Evolutionary conservation across 1,140 invertebrate genomes (phyloP).

Genomic region (Ceratina japonica): DNA sequence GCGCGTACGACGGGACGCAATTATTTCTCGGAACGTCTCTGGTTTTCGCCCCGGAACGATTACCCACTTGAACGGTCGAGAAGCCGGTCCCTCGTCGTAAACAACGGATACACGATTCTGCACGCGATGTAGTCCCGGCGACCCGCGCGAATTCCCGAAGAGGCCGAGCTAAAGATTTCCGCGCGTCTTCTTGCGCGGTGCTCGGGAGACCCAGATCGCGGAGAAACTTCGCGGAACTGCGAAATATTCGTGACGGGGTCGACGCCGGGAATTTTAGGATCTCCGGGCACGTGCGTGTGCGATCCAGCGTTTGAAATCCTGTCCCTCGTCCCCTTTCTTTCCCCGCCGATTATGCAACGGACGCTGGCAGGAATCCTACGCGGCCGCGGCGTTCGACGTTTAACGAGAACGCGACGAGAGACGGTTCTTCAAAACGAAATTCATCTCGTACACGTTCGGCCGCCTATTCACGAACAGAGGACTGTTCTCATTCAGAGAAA

Average conservation of each 20-base stretch:
- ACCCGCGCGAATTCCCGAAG: neutral
- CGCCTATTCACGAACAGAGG: too few relatives aligned
- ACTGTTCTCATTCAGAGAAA: neutral
- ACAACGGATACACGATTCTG: neutral
- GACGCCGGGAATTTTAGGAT: slow-evolving; percentile 24
- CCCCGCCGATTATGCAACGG: slow-evolving; percentile 14
- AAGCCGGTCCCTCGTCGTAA: neutral
- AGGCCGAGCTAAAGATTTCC: neutral
- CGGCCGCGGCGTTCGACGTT: neutral
- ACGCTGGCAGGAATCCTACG: neutral
- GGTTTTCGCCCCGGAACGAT: slow-evolving; percentile 33
- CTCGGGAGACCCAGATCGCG: neutral
- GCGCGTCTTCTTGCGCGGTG: neutral
- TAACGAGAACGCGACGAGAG: neutral
- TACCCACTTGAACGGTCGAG: slow-evolving; percentile 25
- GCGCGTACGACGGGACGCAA: neutral
- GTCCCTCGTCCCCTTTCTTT: neutral
- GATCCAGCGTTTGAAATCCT: slow-evolving; percentile 31
- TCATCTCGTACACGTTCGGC: too few relatives aligned
- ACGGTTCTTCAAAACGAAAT: neutral
- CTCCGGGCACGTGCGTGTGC: slow-evolving; percentile 24
- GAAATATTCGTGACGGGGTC: slow-evolving; percentile 7
- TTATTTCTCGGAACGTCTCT: slow-evolving; percentile 23
- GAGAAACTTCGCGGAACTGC: slow-evolving; percentile 25
- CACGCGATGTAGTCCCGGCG: neutral